Evolutionary conservation across 2,113 vertebrate species (phyloP), one percentile per base, ranked within the genome.

Genomic region (Elephas maximus): DNA sequence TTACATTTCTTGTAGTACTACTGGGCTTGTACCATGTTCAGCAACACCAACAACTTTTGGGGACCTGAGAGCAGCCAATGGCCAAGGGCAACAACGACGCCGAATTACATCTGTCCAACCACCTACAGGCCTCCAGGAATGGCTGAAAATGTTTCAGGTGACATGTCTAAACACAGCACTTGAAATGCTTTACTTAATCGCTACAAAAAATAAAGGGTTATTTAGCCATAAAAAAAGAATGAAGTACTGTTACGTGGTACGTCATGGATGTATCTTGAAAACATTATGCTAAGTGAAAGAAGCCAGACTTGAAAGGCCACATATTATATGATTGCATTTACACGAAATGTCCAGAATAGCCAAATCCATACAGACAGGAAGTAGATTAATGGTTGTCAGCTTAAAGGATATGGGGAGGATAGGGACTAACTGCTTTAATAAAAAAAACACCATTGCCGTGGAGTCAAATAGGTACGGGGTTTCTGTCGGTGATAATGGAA

Each of bases 141-240:
- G 99, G 99, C 99, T 99, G 98, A 99, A 99, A 95, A 99, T 99
- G 98, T 99, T 99, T 99, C 99, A 99, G 99, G 99, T 99, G 97
- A 99, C 94, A 30, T 62, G 15, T 81, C 37, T 90, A 79, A 90
- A 77, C 28, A 60, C 8, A 74, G n/a, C 97, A 33, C 53, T 96
- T 94, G 44, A 93, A 86, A 69, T 92, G 67, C 53, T 93, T 85
- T 9, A 5, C 73, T 96, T 84, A 81, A 62, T 90, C 87, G 20
- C 71, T 96, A 60, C 8, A 65, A 89, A 67, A 63, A 78, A 6
- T 37, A 73, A 79, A 17, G 71, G 51, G 60, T 87, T 84, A 48
- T 94, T 93, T 30, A 83, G 23, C 44, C 65, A 23, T 53, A 79
- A 91, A 69, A 62, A 93, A 93, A 51, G 33, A 95, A 41, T 53